Base-by-base conservation (phyloP, 2,888 invertebrate genomes). In the Sarcophaga subvicina region DNA sequence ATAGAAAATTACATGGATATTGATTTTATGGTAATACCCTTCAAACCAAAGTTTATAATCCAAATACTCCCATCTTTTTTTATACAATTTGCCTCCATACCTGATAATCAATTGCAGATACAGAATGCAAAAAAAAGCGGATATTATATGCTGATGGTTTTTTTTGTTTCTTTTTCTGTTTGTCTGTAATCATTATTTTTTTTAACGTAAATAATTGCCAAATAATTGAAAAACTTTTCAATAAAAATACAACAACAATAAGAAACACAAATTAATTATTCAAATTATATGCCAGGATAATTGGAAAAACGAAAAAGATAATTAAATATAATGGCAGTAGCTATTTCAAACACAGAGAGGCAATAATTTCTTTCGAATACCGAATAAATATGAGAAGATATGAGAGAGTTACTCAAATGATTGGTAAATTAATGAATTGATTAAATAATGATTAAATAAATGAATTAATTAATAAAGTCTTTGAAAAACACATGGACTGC, bases 171-270 rank as follows among this genome's bases (percentile, higher is more conserved):
- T 37, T 45, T 14, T 22, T 14, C 8, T 49, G 47, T 22, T 25
- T n/a, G 49, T 69, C 45, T 14, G 12, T 54, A 54, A 37, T 62
- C 5, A 45, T 67, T 62, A 54, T 10, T 62, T 17, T 22, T 22
- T 60, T 69, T 62, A n/a, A 63, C 63, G 12, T 6, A 70, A 63
- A 70, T 70, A 79, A 79, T 70, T 63, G 63, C 62, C 47, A 47
- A 63, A 79, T 79, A 79, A 79, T 79, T 70, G 78, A 79, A 79
- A 79, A 79, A 49, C 63, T 59, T 14, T 37, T 11, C 11, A 59
- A 54, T 8, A 11, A 8, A n/a, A 11, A 37, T 37, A 37, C 37
- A 37, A 60, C n/a, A 60, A 20, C 11, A 37, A 54, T 54, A 64
- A 14, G 37, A 66, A 27, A 54, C n/a, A 64, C n/a, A 14, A 54